Base-by-base conservation (phyloP, 2,797 vertebrate species). In the Tadarida brasiliensis region DNA sequence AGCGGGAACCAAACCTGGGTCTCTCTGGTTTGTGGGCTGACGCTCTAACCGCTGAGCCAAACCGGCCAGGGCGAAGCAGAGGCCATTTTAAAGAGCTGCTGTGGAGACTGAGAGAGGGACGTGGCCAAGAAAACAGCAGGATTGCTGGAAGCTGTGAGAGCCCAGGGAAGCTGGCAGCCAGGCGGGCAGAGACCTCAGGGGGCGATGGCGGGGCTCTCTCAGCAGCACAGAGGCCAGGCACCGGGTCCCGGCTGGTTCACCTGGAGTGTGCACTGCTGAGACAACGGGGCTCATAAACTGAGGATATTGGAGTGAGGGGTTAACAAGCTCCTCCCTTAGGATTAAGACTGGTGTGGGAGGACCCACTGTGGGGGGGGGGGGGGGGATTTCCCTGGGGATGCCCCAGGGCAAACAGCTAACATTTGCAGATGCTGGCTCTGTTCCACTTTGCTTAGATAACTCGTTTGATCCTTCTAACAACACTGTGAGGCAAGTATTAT, bases 151-250 rank as follows among this genome's bases (percentile, higher is more conserved):
- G 28, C 17, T 89, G 51, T 47, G 67, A 65, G 57, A 78, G 78
- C 61, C 65, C 39, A 3, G 0, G 26, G 24, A 63, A 15, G 33
- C 78, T 33, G 44, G 9, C 15, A 30, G 51, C 26, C 7, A 3
- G n/a, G 39, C 7, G 39, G n/a, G 61, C 26, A 30, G 61, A 63
- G 28, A 63, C 28, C 28, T 15, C 61, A 63, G 12, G n/a, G 20
- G 51, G 2, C 0, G 0, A 28, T 15, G 15, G 0, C 0, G 26
- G 33, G 44, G 10, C n/a, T 33, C 76, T 28, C 28, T 49, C 47
- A 57, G 22, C 20, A 74, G 33, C 3, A 14, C 35, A 5, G 71
- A 33, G 56, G 73, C 15, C 35, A 3, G 56, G 78, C 20, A 15
- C 15, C 93, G 20, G 54, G 30, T 26, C 30, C 57, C 17, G 59